phyloP scores from a whole-genome alignment of 2,888 invertebrate genomes.

The Matsumyia berberina region DNA sequence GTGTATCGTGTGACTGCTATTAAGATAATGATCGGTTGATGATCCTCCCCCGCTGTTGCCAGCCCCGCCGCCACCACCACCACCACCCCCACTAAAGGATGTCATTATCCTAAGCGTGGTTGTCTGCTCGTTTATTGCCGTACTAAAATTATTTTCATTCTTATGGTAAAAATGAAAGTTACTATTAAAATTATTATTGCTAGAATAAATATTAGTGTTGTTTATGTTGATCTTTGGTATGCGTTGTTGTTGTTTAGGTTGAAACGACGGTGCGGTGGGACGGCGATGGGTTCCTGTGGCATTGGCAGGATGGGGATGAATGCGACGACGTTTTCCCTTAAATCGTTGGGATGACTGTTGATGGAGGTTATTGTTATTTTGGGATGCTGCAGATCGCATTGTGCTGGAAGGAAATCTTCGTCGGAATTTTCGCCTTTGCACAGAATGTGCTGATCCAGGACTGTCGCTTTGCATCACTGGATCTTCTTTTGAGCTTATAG shows the following conservation, averaged over 20 bases:
- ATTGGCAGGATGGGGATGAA: constrained; percentile 35
- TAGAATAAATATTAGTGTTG: constrained; percentile 75
- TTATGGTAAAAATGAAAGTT: constrained; percentile 73
- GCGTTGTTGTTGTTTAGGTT: constrained; percentile 59
- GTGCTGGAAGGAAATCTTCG: constrained; percentile 60
- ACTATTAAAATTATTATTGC: constrained; percentile 72
- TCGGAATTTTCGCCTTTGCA: constrained; percentile 63
- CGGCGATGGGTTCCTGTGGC: constrained; percentile 34
- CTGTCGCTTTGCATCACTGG: constrained; percentile 60
- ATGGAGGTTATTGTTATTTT: constrained; percentile 15
- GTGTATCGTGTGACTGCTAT: constrained; percentile 77
- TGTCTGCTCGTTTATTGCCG: constrained; percentile 67
- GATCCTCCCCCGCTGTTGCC: constrained; percentile 66
- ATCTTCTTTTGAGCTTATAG: constrained; percentile 31
- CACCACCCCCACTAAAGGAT: constrained; percentile 52
- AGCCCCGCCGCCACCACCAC: constrained; percentile 73
- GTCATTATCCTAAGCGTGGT: constrained; percentile 75
- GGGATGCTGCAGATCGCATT: constrained; percentile 14
- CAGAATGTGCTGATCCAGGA: constrained; percentile 40
- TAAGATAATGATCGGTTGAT: constrained; percentile 77
- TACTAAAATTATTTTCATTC: constrained; percentile 72
- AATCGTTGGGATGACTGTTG: constrained; percentile 55
- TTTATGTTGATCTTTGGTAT: constrained; percentile 75
- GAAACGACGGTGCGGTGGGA: constrained; percentile 20
- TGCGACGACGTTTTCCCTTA: constrained; percentile 69